Conservation (phyloP, 2,888 invertebrate species). For the Limnephilus marmoratus region DNA sequence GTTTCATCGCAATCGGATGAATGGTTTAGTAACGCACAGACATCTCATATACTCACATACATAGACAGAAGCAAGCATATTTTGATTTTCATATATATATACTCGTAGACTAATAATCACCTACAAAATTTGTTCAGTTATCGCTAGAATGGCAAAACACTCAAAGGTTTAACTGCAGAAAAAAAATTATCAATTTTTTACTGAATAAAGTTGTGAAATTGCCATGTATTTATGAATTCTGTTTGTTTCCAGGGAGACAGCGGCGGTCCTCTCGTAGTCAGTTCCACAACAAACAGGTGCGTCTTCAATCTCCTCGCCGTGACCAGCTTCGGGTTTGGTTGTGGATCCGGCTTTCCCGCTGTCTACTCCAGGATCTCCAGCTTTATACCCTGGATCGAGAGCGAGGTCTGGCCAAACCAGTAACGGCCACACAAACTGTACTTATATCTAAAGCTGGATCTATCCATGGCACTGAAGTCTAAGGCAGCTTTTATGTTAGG, state of each 20-base stretch:
- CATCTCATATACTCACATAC: no score
- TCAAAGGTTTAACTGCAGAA: no score
- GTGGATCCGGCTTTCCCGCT: constrained; percentile 70
- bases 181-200: no score
- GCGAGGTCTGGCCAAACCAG: constrained; percentile 69
- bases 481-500: no score
- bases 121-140: no score
- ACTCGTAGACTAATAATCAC: no score
- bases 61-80: no score
- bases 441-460: neutral
- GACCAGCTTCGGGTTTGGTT: constrained; percentile 72
- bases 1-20: no score
- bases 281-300: constrained; percentile 61
- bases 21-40: no score
- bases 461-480: neutral
- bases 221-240: neutral
- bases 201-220: neutral
- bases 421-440: neutral
- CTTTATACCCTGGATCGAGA: constrained; percentile 72
- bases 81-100: no score
- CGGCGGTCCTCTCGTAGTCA: constrained; percentile 68
- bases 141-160: no score
- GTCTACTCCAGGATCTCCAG: constrained; percentile 71
- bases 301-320: constrained; percentile 71
- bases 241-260: constrained; percentile 67